Evolutionary conservation across 2,797 vertebrate species (phyloP), one percentile per base, ranked within the genome.

Genomic region (Epinephelus malabaricus): DNA sequence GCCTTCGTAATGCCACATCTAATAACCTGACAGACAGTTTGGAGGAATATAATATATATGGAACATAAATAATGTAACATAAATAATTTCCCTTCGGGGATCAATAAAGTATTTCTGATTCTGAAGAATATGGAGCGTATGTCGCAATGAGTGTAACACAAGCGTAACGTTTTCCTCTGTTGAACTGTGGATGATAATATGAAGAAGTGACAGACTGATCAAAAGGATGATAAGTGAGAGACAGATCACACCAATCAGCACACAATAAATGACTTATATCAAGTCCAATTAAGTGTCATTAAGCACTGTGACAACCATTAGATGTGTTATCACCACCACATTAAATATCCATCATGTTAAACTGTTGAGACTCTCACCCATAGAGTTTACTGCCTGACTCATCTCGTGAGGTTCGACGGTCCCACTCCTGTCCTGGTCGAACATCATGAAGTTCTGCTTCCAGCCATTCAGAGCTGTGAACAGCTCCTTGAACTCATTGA

Each of bases 371-470:
- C 30, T 79, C 96, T 95, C 92, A 98, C 97, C 97, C 97, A 98
- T 97, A 1, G 93, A 74, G 47, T 47, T 76, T 78, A 98, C 87
- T 10, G 96, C 95, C 93, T 98, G 96, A 34, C 78, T 93, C 92
- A 98, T 86, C 92, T 98, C 97, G 6, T 96, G 95, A 19, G 93
- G 95, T 9, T 97, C 97, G 17, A 98, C 94, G 0, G 96, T 96
- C 23, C 97, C 97, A 17, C 96, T 98, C 81, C 82, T 76, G 88
- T 97, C 96, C 83, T 90, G 95, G 89, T 98, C 97, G 23, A 97
- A 94, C 91, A 95, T 95, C 91, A 96, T 87, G 87, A 98, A 98
- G 94, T 98, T 97, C 90, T 97, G 96, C 92, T 98, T 98, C 97
- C 97, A 98, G 81, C 96, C 96, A 73, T 79, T 97, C 51, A 98